Evolutionary conservation across 2,113 vertebrate species (phyloP), one percentile per base, ranked within the genome.

Genomic region (Lagopus muta): DNA sequence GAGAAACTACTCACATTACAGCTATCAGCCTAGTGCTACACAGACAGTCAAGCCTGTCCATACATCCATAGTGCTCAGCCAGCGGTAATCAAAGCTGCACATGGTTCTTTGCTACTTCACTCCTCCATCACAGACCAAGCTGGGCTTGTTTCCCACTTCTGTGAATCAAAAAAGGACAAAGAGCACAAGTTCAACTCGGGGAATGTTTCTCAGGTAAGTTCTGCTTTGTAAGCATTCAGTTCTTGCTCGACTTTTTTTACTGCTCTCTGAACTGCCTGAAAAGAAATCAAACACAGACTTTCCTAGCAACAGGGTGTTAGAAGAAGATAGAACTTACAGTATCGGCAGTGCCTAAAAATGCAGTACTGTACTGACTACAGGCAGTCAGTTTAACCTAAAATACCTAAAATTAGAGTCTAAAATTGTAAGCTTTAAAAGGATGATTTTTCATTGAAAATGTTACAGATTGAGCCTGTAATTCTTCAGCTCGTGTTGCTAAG

Each of bases 181-280:
- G 93, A 93, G 84, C 78, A 85, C 66, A 72, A 90, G 94, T 92
- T 91, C 82, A 92, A 0, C 67, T 60, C 4, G 1, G 57, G 78
- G 48, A 94, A 96, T 25, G 32, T 76, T 95, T 87, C 88, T 60
- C 78, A 76, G 74, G 11, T 65, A 70, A 85, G 78, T 95, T 91
- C 84, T 91, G 82, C 87, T 95, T 92, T 92, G 75, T 78, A 57
- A 92, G 87, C 18, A 0, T 61, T 76, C 66, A 32, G 34, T 28
- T 76, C 40, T 82, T 54, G 78, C 58, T 91, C 72, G 62, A 73
- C 94, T 96, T 94, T 95, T 82, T 95, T 96, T 92, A 7, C 65
- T 86, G 72, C 57, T 72, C 45, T 72, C 57, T 75, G 88, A 91
- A 93, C 90, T 84, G 57, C 80, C 70, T 92, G 92, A 72, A 86